Conservation (phyloP, 2,888 invertebrate genomes). For the Hyppa rectilinea region DNA sequence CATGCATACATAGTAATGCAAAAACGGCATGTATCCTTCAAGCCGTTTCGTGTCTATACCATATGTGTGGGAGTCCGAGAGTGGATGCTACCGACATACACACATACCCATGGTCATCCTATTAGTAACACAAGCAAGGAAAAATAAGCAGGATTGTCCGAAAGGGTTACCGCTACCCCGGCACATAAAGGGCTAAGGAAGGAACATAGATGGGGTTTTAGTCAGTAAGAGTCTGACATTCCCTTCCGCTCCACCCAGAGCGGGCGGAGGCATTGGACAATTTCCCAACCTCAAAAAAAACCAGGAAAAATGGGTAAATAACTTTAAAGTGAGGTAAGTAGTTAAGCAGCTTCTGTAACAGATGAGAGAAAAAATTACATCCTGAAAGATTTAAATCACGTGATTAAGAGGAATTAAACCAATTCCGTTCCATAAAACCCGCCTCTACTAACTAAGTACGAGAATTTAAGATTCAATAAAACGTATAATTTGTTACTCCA, state of each 20-base stretch:
- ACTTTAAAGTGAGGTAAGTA: neutral
- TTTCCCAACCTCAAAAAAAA: too few species aligned
- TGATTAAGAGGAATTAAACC: slow-evolving; percentile 26
- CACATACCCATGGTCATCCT: neutral
- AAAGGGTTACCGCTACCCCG: too few species aligned
- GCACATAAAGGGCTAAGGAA: too few species aligned
- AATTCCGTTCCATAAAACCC: slow-evolving; percentile 19
- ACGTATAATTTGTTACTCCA: slow-evolving; percentile 56
- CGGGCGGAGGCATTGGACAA: too few species aligned
- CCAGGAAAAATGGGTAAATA: neutral
- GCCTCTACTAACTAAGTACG: slow-evolving; percentile 42
- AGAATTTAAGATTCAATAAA: slow-evolving; percentile 65
- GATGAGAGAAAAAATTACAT: neutral
- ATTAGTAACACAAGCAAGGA: neutral
- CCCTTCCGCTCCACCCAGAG: too few species aligned
- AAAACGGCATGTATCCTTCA: too few species aligned
- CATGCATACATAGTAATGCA: neutral
- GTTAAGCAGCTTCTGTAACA: neutral
- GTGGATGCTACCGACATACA: neutral
- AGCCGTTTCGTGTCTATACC: too few species aligned
- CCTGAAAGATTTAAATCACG: neutral
- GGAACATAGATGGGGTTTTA: too few species aligned
- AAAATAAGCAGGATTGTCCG: too few species aligned
- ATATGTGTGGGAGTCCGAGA: neutral
- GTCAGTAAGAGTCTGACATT: too few species aligned